These are phyloP conservation scores for Heliconius sara DNA, from an alignment of 2,888 invertebrate genomes.

Conservation along the genomic window DNA sequence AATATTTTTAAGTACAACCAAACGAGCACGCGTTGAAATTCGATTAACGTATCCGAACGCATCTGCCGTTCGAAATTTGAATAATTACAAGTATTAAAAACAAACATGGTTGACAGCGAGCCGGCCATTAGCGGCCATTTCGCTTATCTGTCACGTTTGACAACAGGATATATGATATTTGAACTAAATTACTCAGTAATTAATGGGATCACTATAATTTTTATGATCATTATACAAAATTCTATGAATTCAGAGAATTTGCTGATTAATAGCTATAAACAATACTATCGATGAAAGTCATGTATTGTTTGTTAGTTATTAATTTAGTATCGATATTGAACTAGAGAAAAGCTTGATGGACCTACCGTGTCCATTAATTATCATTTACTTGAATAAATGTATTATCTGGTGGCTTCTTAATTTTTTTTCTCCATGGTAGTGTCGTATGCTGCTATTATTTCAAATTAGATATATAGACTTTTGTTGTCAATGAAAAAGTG, in stretches of 20 bases:
- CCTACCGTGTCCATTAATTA: too few relatives aligned
- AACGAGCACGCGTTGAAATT: constrained; percentile 53
- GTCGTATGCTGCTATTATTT: too few relatives aligned
- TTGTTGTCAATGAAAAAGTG: too few relatives aligned
- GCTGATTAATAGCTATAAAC: constrained; percentile 1
- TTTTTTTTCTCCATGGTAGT: too few relatives aligned
- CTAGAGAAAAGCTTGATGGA: too few relatives aligned
- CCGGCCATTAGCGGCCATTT: constrained; percentile 62
- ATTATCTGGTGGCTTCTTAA: too few relatives aligned
- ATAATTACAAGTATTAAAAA: constrained; percentile 75
- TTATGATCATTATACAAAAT: constrained; percentile 24
- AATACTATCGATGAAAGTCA: not conserved
- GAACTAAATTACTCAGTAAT: constrained; percentile 63
- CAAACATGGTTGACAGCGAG: constrained; percentile 65
- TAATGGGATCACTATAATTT: constrained; percentile 45
- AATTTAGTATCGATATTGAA: too few relatives aligned
- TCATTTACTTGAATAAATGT: too few relatives aligned
- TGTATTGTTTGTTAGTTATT: not conserved
- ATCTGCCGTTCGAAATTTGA: constrained; percentile 81
- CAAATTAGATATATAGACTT: too few relatives aligned
- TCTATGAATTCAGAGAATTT: constrained; percentile 22
- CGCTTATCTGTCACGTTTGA: constrained; percentile 66
- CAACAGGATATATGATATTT: constrained; percentile 54
- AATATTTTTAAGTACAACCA: constrained; percentile 29
- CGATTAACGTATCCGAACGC: constrained; percentile 69